Conservation (phyloP, 2,797 vertebrate genomes). For the Gadopsis bispinosus region DNA sequence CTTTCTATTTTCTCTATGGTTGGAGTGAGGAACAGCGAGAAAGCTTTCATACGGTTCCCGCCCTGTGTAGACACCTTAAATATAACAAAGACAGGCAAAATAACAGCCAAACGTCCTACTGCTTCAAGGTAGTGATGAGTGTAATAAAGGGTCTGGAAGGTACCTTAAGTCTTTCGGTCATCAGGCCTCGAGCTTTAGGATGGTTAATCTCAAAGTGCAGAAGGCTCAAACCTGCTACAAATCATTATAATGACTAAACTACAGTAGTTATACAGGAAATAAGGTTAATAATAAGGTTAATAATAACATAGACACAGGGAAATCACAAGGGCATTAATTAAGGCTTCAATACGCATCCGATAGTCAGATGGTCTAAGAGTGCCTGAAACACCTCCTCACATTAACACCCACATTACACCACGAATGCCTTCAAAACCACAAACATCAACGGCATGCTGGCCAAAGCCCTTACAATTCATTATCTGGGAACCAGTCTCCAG, state of each 20-base stretch:
- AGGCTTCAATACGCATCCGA: background rate
- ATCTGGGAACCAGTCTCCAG: background rate
- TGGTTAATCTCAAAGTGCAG: constrained; percentile 39
- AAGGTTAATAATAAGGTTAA: background rate
- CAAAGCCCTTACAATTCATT: background rate
- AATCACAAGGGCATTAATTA: background rate
- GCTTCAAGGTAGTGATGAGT: constrained; percentile 30
- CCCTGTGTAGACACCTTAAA: constrained; percentile 28
- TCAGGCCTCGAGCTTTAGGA: constrained; percentile 28
- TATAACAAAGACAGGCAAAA: constrained; percentile 16
- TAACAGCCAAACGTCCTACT: constrained; percentile 11
- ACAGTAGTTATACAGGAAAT: constrained; percentile 10
- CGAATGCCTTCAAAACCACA: background rate
- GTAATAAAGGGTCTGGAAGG: constrained; percentile 35
- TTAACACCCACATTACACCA: background rate
- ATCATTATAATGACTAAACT: constrained; percentile 38
- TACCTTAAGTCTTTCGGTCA: constrained; percentile 26
- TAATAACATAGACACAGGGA: constrained; percentile 1
- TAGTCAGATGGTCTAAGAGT: too few relatives aligned
- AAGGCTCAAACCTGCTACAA: constrained; percentile 10
- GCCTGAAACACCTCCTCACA: background rate
- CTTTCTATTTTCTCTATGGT: constrained; percentile 32
- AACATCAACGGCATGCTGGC: background rate
- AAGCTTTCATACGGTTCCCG: constrained; percentile 43
- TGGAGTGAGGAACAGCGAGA: constrained; percentile 19